Evolutionary conservation across 2,797 vertebrate genomes (phyloP).

Genomic region (Anas bernieri): DNA sequence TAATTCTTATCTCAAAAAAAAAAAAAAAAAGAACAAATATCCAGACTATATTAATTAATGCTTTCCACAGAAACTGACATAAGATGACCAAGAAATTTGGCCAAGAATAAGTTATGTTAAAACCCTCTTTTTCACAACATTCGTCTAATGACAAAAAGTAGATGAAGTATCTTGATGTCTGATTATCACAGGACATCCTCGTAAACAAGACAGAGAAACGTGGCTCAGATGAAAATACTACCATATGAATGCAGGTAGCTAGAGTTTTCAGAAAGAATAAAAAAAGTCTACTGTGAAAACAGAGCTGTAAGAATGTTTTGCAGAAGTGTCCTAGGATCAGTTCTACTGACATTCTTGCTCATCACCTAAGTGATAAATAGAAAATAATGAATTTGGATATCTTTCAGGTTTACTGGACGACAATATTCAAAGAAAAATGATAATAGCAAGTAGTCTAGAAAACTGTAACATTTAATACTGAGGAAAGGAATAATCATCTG

Average conservation of each 20-base stretch:
- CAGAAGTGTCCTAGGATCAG: neutral
- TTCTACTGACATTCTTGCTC: neutral
- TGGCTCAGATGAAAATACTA: neutral
- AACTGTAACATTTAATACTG: neutral
- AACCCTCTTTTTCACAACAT: neutral
- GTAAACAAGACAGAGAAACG: neutral
- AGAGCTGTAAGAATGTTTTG: neutral
- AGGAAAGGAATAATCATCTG: neutral
- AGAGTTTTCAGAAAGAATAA: neutral
- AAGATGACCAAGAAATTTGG: neutral
- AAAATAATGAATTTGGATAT: neutral
- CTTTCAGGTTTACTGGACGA: neutral
- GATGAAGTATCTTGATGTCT: neutral
- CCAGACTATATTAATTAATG: neutral
- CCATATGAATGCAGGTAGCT: neutral
- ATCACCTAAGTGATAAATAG: neutral
- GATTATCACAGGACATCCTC: neutral
- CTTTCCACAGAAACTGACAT: neutral
- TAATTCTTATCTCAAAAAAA: neutral
- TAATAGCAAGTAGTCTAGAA: neutral
- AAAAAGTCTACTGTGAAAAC: neutral
- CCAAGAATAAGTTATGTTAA: neutral
- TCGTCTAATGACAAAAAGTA: neutral
- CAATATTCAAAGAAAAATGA: neutral
- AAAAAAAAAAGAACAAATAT: neutral